Base-by-base conservation (phyloP, 2,797 vertebrate genomes). In the Novumbra hubbsi region DNA sequence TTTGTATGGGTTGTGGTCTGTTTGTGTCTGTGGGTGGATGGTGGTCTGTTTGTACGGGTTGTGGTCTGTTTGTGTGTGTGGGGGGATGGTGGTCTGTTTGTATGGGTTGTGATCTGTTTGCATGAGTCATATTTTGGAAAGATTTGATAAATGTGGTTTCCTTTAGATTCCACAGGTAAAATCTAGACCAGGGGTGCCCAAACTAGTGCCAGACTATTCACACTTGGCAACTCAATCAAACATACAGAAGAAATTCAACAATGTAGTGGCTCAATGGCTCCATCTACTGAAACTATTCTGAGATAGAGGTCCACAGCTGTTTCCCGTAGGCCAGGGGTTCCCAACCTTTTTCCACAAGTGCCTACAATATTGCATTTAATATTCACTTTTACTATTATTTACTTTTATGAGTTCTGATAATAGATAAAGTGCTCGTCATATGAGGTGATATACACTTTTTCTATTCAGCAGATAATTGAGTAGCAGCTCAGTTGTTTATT, bases 241-340 rank as follows among this genome's bases (percentile, higher is more conserved):
- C 16, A 67, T 17, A 6, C 3, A 0, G 19, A 71, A 8, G 8
- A 63, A 15, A 19, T 6, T 3, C 19, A 67, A n/a, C 6, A 52
- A 52, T 19, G 38, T 38, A 70, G n/a, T 74, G 73, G 78, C 62
- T 71, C 12, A 66, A 73, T 74, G 78, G 76, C 34, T 71, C 81
- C 81, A 80, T 69, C 81, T 85, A 55, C 50, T 80, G 84, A 57
- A 24, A 3, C 9, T 16, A 21, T 57, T 21, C 55, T 1, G 28
- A n/a, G 19, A 1, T 57, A 45, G 11, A 45, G 6, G 12, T 2
- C 3, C 55, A 57, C 21, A 24, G 9, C 8, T 60, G 55, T 60
- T 21, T 21, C 19, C 19, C 19, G 50, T 52, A 52, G 34, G 3
- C n/a, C 34, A 38, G 34, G 12, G 41, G 41, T 14, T 45, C 41